Evolutionary conservation across 2,888 invertebrate species (phyloP).

Genomic region (Meiosimyza decipiens): DNA sequence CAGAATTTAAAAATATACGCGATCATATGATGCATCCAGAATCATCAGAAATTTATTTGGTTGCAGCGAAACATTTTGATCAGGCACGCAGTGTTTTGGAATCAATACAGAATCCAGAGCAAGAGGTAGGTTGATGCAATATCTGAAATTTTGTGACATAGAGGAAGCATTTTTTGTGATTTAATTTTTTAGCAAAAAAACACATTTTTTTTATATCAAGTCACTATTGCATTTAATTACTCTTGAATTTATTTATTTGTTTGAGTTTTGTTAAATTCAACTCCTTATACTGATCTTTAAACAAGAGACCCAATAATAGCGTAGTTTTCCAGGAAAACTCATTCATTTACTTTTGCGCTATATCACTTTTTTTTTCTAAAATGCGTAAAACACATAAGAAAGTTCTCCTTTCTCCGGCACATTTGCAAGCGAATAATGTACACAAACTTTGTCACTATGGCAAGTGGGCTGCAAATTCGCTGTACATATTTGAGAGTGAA

Average conservation of each 20-base stretch:
- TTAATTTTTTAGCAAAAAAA: background rate
- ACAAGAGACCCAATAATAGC: too few relatives aligned
- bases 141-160: background rate
- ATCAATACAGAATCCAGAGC: slow-evolving; percentile 82
- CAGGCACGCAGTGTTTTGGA: slow-evolving; percentile 89
- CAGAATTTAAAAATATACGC: slow-evolving; percentile 84
- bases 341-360: too few relatives aligned
- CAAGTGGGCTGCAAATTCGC: too few relatives aligned
- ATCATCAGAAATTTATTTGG: slow-evolving; percentile 76
- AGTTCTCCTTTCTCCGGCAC: too few relatives aligned
- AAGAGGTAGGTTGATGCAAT: slow-evolving; percentile 72
- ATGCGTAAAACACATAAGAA: too few relatives aligned
- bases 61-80: slow-evolving; percentile 92
- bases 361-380: background rate
- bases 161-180: background rate
- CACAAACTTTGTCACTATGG: too few relatives aligned
- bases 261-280: background rate
- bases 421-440: too few relatives aligned
- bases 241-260: background rate
- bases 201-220: background rate
- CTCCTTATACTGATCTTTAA: too few relatives aligned
- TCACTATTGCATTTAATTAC: background rate
- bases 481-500: too few relatives aligned
- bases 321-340: too few relatives aligned
- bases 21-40: slow-evolving; percentile 75